A percentile compares a stretch with the other conserved stretches of the same genome.
Conservation (phyloP, 35 echinoderm and acorn worm species). For the Acanthaster planci region DNA sequence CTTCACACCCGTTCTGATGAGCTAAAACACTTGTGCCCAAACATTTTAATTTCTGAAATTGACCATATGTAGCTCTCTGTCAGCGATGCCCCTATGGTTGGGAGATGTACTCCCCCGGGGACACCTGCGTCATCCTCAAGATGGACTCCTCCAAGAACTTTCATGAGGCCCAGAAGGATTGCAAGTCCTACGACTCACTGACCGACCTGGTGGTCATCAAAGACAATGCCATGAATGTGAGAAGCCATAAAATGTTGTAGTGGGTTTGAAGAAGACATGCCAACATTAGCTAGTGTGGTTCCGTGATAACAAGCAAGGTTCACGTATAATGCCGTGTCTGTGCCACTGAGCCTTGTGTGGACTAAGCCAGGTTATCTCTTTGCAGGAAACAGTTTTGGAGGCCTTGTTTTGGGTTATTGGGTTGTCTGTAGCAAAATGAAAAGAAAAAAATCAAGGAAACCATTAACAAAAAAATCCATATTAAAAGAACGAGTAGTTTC, state of each 20-base stretch:
- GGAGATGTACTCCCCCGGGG: not conserved
- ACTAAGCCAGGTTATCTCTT: not conserved
- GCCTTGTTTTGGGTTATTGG: not conserved
- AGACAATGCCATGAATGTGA: not conserved
- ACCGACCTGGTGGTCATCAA: conserved; percentile 8
- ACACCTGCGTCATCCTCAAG: conserved; percentile 14
- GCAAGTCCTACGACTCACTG: not conserved
- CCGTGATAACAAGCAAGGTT: not conserved
- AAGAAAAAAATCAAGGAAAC: too few species aligned
- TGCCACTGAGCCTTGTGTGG: not conserved
- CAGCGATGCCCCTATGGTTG: conserved; percentile 6
- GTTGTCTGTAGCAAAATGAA: not conserved
- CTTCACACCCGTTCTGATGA: too few species aligned
- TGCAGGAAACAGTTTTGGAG: not conserved
- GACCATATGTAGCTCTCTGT: not conserved
- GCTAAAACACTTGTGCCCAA: too few species aligned
- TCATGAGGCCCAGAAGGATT: conserved; percentile 8
- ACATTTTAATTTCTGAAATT: not conserved
- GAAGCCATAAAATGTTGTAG: not conserved
- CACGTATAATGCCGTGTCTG: not conserved
- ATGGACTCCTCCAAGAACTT: not conserved
- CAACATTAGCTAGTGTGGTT: not conserved
- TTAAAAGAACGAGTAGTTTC: too few species aligned
- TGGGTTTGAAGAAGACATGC: not conserved
- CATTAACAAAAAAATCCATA: too few species aligned